A percentile compares a stretch with the other conserved stretches of the same genome.
These are phyloP conservation scores for Zosterops hypoxanthus DNA, from an alignment of 2,113 vertebrate species.

Conservation along the genomic window DNA sequence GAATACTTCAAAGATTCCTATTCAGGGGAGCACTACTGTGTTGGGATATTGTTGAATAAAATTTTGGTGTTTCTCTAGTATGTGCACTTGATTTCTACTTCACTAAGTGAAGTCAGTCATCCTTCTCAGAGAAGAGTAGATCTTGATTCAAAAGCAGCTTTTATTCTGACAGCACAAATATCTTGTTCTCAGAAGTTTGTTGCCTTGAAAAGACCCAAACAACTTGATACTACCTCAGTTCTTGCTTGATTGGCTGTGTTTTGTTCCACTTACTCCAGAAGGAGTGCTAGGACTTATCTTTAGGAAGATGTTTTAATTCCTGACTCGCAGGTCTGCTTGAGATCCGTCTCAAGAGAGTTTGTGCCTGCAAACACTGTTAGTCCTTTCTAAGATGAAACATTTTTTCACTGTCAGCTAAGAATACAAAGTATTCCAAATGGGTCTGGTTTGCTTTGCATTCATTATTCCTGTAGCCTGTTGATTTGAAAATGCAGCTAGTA, in stretches of 20 bases:
- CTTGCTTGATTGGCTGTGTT: neutral
- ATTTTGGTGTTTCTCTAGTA: neutral
- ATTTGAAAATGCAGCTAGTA: neutral
- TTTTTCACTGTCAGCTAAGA: neutral
- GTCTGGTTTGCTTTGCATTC: neutral
- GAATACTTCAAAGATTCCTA: neutral
- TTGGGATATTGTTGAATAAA: neutral
- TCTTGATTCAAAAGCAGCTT: neutral
- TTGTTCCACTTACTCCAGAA: neutral
- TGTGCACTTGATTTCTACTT: neutral
- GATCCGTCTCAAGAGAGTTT: neutral
- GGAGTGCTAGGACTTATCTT: neutral
- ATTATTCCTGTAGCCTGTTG: neutral
- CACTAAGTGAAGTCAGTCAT: neutral
- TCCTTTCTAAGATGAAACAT: neutral
- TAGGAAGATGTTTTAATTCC: neutral
- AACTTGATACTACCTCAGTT: neutral
- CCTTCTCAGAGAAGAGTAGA: neutral
- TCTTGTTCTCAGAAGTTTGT: neutral
- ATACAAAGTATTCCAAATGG: neutral
- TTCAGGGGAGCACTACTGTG: neutral
- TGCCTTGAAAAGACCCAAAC: neutral
- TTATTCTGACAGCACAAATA: neutral
- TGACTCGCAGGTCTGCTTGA: neutral
- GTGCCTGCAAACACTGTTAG: neutral